Conservation (phyloP, 1,140 invertebrate genomes). For the Nomia melanderi region DNA sequence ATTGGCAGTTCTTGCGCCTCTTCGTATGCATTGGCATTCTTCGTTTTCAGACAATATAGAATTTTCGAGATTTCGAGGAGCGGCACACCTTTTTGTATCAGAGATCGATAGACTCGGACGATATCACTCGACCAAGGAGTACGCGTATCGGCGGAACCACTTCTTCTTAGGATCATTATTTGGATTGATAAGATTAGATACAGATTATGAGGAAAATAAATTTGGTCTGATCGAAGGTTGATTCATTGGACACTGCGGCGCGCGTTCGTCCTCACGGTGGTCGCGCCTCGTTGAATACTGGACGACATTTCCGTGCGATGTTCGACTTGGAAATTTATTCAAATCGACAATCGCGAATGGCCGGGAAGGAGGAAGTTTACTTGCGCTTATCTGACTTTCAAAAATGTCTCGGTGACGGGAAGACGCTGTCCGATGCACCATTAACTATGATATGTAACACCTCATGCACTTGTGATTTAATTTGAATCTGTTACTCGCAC, state of each 20-base stretch:
- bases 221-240: background rate
- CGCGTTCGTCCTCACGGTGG: background rate
- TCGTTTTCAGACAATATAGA: no score
- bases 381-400: background rate
- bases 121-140: slow-evolving; percentile 23
- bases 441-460: background rate
- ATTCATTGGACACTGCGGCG: background rate
- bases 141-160: background rate
- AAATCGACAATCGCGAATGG: background rate
- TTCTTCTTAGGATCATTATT: slow-evolving; percentile 24
- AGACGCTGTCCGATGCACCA: background rate
- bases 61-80: background rate
- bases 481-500: background rate
- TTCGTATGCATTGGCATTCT: no score
- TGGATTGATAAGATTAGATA: slow-evolving; percentile 40
- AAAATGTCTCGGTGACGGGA: background rate
- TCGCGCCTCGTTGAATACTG: background rate
- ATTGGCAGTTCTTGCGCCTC: no score
- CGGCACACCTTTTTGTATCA: background rate
- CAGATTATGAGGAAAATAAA: background rate
- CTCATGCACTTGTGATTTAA: background rate
- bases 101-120: background rate
- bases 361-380: background rate
- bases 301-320: background rate
- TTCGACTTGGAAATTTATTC: slow-evolving; percentile 12